A percentile compares a stretch with the other conserved stretches of the same genome.
phyloP scores from a whole-genome alignment of 2,888 invertebrate species.

The Hydropsyche betteni region DNA sequence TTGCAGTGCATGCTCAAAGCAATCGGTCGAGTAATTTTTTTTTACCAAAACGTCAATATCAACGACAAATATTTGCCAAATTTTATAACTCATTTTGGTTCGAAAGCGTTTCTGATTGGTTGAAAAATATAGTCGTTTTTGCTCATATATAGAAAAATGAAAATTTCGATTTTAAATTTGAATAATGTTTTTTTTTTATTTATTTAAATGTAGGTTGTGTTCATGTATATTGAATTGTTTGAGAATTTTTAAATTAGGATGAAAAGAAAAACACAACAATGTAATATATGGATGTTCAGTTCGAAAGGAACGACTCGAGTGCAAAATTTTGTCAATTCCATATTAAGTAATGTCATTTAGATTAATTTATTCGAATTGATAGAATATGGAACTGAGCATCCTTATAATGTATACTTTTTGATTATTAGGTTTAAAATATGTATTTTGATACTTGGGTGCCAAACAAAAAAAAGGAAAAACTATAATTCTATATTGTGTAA shows the following conservation, averaged over 20 bases:
- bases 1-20: conserved; percentile 41
- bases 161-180: conserved; percentile 19
- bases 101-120: neutral
- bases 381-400: too few species aligned
- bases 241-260: conserved; percentile 5
- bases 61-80: conserved; percentile 16
- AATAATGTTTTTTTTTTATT: conserved; percentile 20
- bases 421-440: conserved; percentile 33
- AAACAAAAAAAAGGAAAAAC: conserved; percentile 44
- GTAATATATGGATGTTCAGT: neutral
- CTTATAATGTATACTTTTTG: conserved; percentile 9
- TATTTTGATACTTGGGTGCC: conserved; percentile 51
- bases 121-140: conserved; percentile 28
- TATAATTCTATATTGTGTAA: conserved; percentile 38
- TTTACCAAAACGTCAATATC: conserved; percentile 19
- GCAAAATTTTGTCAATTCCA: neutral
- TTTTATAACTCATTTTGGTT: conserved; percentile 1
- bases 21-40: conserved; percentile 31
- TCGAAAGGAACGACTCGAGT: neutral
- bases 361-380: too few species aligned
- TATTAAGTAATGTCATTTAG: neutral
- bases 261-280: conserved; percentile 22
- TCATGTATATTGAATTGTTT: conserved; percentile 28
- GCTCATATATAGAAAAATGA: conserved; percentile 16
- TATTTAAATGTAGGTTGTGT: conserved; percentile 32